Evolutionary conservation across 2,113 vertebrate genomes (phyloP).

Genomic region (Chaetura pelagica): DNA sequence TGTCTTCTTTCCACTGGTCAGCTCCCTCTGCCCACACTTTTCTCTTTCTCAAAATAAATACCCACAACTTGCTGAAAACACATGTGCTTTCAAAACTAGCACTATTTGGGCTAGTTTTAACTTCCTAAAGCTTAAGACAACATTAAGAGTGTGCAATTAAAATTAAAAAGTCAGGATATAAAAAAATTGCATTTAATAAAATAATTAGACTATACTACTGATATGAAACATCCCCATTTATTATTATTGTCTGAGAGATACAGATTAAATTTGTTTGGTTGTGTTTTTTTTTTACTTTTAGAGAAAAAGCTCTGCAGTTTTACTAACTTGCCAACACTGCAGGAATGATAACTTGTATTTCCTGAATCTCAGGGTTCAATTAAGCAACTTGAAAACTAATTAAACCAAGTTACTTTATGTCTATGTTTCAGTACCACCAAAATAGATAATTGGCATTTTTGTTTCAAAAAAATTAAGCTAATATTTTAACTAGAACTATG

Average conservation of each 20-base stretch:
- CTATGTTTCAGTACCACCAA: neutral
- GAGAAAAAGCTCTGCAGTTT: neutral
- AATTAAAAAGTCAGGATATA: neutral
- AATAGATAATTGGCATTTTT: neutral
- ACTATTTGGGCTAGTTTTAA: neutral
- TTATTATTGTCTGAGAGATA: neutral
- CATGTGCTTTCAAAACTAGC: neutral
- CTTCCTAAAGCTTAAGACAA: neutral
- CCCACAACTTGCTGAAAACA: neutral
- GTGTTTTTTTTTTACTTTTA: neutral
- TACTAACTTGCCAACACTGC: neutral
- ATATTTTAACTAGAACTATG: neutral
- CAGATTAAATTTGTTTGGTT: neutral
- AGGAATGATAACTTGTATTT: neutral
- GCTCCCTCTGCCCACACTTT: neutral
- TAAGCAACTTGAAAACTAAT: neutral
- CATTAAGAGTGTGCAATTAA: neutral
- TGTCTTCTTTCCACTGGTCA: neutral
- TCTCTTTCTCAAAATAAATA: neutral
- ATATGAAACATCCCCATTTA: neutral
- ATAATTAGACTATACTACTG: neutral
- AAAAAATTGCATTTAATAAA: neutral
- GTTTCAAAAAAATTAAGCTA: neutral
- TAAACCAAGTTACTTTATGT: neutral
- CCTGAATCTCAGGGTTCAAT: neutral